Evolutionary conservation across 2,113 vertebrate species (phyloP), one percentile per base, ranked within the genome.

Genomic region (Datnioides undecimradiatus): DNA sequence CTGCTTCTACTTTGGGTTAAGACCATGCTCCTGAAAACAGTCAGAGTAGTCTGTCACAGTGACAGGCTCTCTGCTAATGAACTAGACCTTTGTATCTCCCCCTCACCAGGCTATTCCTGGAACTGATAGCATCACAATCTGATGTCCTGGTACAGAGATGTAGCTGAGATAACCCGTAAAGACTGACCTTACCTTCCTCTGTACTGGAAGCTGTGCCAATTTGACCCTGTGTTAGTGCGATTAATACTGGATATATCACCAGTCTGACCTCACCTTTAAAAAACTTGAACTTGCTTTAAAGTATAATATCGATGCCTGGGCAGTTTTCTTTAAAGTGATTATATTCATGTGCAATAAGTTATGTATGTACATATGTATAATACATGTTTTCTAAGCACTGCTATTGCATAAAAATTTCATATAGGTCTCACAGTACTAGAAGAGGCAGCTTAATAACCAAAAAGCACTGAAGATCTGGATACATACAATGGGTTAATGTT

Each of bases 11-110:
- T 62, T 72, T 65, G 71, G 3, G 65, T 86, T 80, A 51, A 59
- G 40, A 58, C 40, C 19, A 34, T 33, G 48, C 25, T 71, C 78
- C 68, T 76, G 69, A 58, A 74, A 86, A 64, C 68, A 82, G 79
- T 67, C 43, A 25, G 29, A 76, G 80, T 64, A 67, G 73, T 80
- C 76, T 59, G 70, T 91, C 80, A 73, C 60, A 36, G n/a, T 77
- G 78, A 77, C 80, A 89, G 62, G 66, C 64, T 76, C 29, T 79
- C 64, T 79, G 68, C 86, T 92, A 87, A 90, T 86, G 84, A 92
- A 90, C 79, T 78, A 60, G 80, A 87, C 86, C 79, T 87, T 84
- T 88, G 76, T 83, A 73, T 89, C 72, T 65, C 64, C 36, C 49
- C 58, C 76, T 86, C 70, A 76, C 69, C 49, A 64, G 75, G 43